These are phyloP conservation scores for Hydractinia symbiolongicarpus DNA, from an alignment of 30 jellyfish, hydroid and myxozoan genomes.

Conservation along the genomic window DNA sequence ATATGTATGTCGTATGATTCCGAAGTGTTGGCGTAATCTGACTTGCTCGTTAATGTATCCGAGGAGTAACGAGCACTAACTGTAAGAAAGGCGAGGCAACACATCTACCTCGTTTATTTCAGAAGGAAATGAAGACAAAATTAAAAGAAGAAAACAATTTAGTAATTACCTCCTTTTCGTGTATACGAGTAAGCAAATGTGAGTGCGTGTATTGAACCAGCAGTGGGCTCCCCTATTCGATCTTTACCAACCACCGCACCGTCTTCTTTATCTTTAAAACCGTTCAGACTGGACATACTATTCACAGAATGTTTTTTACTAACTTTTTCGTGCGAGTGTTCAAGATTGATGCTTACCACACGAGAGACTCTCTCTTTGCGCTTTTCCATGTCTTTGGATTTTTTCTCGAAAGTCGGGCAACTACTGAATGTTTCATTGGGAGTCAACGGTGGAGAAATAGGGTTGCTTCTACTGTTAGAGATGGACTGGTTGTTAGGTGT, in stretches of 20 bases:
- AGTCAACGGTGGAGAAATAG: background rate
- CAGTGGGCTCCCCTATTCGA: constrained; percentile 49
- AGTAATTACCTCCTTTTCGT: constrained; percentile 71
- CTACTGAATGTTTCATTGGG: background rate
- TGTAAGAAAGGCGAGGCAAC: too few species aligned
- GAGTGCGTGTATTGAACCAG: constrained; percentile 60
- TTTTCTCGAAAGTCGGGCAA: background rate
- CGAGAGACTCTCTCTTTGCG: constrained; percentile 18
- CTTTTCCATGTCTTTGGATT: background rate
- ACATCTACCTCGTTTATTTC: too few species aligned
- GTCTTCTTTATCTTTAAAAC: constrained; percentile 75
- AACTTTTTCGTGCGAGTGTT: constrained; percentile 46
- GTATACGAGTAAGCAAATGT: constrained; percentile 71
- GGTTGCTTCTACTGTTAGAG: background rate
- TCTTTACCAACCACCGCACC: constrained; percentile 26
- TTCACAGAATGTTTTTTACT: constrained; percentile 36
- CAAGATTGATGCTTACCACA: background rate
- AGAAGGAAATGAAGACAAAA: background rate
- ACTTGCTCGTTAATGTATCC: too few species aligned
- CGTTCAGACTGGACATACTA: constrained; percentile 25
- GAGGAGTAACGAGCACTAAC: too few species aligned
- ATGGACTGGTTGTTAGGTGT: background rate
- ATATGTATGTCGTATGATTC: background rate
- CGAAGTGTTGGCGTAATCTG: background rate
- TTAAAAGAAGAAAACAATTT: background rate